Percentiles rank a stretch among this genome's conserved stretches.
Evolutionary conservation across 2,888 invertebrate species (phyloP).

Genomic region (Anoplius nigerrimus): DNA sequence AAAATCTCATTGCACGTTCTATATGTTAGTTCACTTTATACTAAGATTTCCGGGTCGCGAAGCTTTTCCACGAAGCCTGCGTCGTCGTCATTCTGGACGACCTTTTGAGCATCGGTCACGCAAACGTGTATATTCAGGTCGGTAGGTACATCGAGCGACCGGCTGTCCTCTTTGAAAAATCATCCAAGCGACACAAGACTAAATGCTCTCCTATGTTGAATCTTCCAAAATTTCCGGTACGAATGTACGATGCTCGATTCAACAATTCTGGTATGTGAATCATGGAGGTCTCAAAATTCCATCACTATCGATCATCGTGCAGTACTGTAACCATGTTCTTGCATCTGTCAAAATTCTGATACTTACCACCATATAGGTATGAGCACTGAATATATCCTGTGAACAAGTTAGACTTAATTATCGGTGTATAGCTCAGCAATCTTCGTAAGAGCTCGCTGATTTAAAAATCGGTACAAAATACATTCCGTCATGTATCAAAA

Average conservation of each 20-base stretch:
- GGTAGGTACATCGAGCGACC: slow-evolving; percentile 35
- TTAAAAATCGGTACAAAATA: too few species aligned
- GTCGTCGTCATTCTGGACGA: slow-evolving; percentile 21
- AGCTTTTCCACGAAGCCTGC: slow-evolving; percentile 28
- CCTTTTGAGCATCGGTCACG: slow-evolving; percentile 45
- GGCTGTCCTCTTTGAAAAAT: slow-evolving; percentile 55
- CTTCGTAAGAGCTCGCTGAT: too few species aligned
- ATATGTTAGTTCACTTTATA: slow-evolving; percentile 24
- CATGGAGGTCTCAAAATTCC: neutral
- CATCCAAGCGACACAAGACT: slow-evolving; percentile 13
- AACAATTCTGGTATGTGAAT: slow-evolving; percentile 25
- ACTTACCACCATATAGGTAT: too few species aligned
- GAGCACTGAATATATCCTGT: too few species aligned
- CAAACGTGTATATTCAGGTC: slow-evolving; percentile 28
- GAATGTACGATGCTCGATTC: slow-evolving; percentile 41
- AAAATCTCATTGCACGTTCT: slow-evolving; percentile 14
- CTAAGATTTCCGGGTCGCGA: slow-evolving; percentile 46
- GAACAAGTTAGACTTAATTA: too few species aligned
- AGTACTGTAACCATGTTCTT: neutral
- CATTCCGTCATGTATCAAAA: too few species aligned
- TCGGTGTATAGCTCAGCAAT: too few species aligned
- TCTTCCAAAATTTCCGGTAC: slow-evolving; percentile 44
- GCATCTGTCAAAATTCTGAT: neutral
- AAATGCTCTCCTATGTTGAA: slow-evolving; percentile 9
- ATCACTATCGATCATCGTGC: neutral